These are phyloP conservation scores for Cynoglossus semilaevis DNA, from an alignment of 2,113 vertebrate genomes.

Conservation along the genomic window DNA sequence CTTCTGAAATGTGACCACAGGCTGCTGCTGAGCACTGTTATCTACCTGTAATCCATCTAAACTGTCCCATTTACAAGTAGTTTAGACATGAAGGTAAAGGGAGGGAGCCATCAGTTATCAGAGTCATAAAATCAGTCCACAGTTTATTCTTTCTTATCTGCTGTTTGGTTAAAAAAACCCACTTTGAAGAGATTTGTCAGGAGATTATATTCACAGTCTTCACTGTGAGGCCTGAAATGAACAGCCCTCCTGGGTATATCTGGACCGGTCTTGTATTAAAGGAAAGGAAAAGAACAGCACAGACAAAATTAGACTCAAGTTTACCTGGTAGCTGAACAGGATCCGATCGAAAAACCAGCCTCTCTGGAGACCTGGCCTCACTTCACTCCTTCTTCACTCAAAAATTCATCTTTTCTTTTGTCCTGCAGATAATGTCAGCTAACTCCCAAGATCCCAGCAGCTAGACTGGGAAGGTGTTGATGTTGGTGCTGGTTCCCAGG, in stretches of 20 bases:
- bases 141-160: not conserved
- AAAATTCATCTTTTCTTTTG: conserved; percentile 20
- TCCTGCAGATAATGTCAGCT: conserved; percentile 15
- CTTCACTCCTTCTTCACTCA: conserved; percentile 19
- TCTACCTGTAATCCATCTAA: not conserved
- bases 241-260: too few species aligned
- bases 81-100: not conserved
- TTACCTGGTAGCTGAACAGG: conserved; percentile 49
- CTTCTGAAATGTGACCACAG: not conserved
- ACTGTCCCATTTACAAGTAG: not conserved
- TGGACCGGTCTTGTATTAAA: not conserved
- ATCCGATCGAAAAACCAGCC: conserved; percentile 14
- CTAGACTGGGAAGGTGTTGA: not conserved
- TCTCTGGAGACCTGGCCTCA: not conserved
- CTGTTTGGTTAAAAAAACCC: too few species aligned
- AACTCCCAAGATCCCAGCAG: conserved; percentile 13
- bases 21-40: conserved; percentile 1
- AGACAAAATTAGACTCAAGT: conserved; percentile 9
- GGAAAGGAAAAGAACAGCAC: not conserved
- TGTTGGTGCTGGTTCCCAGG: not conserved
- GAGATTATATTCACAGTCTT: too few species aligned
- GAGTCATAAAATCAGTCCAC: not conserved
- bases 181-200: too few species aligned
- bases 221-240: too few species aligned
- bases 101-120: too few species aligned